Percentiles rank a stretch among this genome's conserved stretches.
These are phyloP conservation scores for Lasioglossum calceatum DNA, from an alignment of 2,888 invertebrate species.

Conservation along the genomic window DNA sequence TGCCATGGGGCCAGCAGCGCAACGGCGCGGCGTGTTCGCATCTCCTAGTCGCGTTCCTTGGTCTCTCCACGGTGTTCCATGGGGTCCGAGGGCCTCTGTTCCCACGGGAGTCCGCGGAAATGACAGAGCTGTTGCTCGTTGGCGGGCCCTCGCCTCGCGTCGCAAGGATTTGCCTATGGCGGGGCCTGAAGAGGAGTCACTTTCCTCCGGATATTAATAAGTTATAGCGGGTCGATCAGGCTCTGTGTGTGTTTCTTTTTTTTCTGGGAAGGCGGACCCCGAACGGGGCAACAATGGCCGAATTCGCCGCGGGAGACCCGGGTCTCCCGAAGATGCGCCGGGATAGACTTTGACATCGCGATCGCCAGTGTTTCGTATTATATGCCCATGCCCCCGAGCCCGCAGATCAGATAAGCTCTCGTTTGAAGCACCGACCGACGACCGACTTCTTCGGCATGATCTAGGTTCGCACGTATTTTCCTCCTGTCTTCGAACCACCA, in stretches of 20 bases:
- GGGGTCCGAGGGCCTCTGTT: slow-evolving; percentile 27
- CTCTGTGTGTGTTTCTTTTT: slow-evolving; percentile 33
- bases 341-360: slow-evolving; percentile 84
- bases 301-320: slow-evolving; percentile 80
- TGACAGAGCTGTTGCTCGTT: slow-evolving; percentile 23
- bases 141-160: slow-evolving; percentile 8
- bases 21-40: slow-evolving; percentile 35
- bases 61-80: slow-evolving; percentile 10
- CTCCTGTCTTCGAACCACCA: slow-evolving; percentile 54
- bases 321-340: slow-evolving; percentile 66
- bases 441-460: slow-evolving; percentile 56
- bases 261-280: slow-evolving; percentile 72
- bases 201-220: slow-evolving; percentile 82
- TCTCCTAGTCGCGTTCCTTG: slow-evolving; percentile 48
- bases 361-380: slow-evolving; percentile 73
- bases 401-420: slow-evolving; percentile 80
- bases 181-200: slow-evolving; percentile 40
- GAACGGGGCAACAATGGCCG: slow-evolving; percentile 77
- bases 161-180: slow-evolving; percentile 62
- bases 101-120: slow-evolving; percentile 64
- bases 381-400: slow-evolving; percentile 64
- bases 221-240: slow-evolving; percentile 81
- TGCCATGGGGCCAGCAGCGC: slow-evolving; percentile 8
- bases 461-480: slow-evolving; percentile 78
- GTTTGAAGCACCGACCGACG: slow-evolving; percentile 79